Conservation (phyloP, 2,113 vertebrate genomes). For the Trichechus manatus region DNA sequence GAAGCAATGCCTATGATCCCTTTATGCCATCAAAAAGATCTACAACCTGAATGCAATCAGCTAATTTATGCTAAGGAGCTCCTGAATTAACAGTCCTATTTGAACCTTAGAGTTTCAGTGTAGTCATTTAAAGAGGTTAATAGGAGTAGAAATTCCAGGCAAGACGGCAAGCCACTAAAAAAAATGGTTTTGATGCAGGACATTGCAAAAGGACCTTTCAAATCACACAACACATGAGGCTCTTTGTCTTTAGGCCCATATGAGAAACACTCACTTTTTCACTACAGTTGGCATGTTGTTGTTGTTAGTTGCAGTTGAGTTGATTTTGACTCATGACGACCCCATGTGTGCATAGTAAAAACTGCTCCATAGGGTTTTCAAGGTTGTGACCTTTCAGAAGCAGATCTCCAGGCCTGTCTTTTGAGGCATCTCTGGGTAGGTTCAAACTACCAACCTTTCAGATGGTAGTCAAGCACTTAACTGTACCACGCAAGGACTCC, state of each 20-base stretch:
- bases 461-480: not conserved
- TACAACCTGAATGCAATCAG: not conserved
- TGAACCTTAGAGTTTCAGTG: not conserved
- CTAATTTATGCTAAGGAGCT: not conserved
- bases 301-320: not conserved
- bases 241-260: not conserved
- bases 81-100: slow-evolving; percentile 8
- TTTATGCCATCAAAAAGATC: not conserved
- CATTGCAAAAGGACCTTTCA: slow-evolving; percentile 36
- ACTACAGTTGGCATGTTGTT: slow-evolving; percentile 24
- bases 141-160: not conserved
- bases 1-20: not conserved
- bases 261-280: not conserved
- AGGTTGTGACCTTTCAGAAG: not conserved
- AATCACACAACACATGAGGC: not conserved
- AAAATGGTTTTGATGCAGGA: slow-evolving; percentile 12
- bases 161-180: not conserved
- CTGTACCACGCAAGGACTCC: not conserved
- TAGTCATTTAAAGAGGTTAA: not conserved
- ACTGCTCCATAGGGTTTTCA: not conserved
- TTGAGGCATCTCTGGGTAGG: not conserved
- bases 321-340: not conserved
- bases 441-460: not conserved
- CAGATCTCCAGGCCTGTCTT: not conserved
- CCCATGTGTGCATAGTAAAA: not conserved